These are phyloP conservation scores for Prostheceraeus crozeri DNA, from an alignment of 2,888 invertebrate genomes.

Conservation along the genomic window DNA sequence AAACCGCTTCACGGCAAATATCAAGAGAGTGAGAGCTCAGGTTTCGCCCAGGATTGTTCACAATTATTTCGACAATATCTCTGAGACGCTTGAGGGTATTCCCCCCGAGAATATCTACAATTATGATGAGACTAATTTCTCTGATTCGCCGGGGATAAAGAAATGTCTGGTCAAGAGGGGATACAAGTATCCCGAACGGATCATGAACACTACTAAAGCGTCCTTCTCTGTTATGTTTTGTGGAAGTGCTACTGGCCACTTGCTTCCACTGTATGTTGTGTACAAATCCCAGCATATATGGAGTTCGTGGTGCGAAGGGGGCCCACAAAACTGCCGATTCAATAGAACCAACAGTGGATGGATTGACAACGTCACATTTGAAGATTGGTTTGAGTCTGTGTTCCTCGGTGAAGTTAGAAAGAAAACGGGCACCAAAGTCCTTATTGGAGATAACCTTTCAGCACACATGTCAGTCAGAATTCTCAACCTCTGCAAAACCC, in stretches of 20 bases:
- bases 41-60: too few relatives aligned
- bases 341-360: conserved; percentile 1
- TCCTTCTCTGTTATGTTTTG: conserved; percentile 15
- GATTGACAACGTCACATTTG: conserved; percentile 16
- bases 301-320: conserved; percentile 5
- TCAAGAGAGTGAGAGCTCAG: too few relatives aligned
- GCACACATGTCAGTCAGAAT: neutral
- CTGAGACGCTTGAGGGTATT: too few relatives aligned
- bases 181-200: too few relatives aligned
- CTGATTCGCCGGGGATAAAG: too few relatives aligned
- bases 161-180: too few relatives aligned
- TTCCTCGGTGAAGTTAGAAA: neutral
- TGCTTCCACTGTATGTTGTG: conserved; percentile 13
- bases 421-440: neutral
- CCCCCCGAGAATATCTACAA: too few relatives aligned
- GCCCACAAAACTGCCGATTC: neutral
- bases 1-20: too few relatives aligned
- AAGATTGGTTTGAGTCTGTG: neutral
- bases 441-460: conserved; percentile 20
- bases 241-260: conserved; percentile 2
- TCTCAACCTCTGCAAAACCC: neutral
- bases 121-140: too few relatives aligned
- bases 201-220: neutral
- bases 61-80: too few relatives aligned
- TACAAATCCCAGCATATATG: conserved; percentile 3